Evolutionary conservation across 2,113 vertebrate genomes (phyloP).

Genomic region (Butorides virescens): DNA sequence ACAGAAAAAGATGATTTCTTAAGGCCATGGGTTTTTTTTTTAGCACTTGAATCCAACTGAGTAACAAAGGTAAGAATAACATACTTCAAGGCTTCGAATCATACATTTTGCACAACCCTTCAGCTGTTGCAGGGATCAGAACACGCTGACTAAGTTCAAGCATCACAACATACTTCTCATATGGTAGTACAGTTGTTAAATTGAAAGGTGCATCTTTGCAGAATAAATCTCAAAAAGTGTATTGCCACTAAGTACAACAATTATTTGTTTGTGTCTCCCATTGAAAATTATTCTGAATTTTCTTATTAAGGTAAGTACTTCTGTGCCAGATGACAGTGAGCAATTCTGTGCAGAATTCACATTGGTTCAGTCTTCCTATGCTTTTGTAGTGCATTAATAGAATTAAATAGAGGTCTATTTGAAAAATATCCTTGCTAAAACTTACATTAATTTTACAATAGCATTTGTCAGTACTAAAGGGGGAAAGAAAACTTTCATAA

Average conservation of each 20-base stretch:
- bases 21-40: not conserved
- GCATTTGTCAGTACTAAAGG: not conserved
- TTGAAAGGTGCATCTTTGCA: not conserved
- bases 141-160: not conserved
- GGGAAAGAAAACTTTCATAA: not conserved
- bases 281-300: not conserved
- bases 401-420: not conserved
- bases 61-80: slow-evolving; percentile 1
- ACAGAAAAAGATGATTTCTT: not conserved
- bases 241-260: not conserved
- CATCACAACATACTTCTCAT: not conserved
- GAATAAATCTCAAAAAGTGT: not conserved
- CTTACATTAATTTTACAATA: not conserved
- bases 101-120: not conserved
- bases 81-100: not conserved
- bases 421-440: not conserved
- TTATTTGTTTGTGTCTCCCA: not conserved
- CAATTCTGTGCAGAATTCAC: not conserved
- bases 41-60: not conserved
- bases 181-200: not conserved
- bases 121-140: not conserved
- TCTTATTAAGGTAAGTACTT: not conserved
- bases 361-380: not conserved
- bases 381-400: not conserved
- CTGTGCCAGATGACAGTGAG: not conserved